Evolutionary conservation across 2,797 vertebrate species (phyloP), one percentile per base, ranked within the genome.

Genomic region (Sparidentex hasta): DNA sequence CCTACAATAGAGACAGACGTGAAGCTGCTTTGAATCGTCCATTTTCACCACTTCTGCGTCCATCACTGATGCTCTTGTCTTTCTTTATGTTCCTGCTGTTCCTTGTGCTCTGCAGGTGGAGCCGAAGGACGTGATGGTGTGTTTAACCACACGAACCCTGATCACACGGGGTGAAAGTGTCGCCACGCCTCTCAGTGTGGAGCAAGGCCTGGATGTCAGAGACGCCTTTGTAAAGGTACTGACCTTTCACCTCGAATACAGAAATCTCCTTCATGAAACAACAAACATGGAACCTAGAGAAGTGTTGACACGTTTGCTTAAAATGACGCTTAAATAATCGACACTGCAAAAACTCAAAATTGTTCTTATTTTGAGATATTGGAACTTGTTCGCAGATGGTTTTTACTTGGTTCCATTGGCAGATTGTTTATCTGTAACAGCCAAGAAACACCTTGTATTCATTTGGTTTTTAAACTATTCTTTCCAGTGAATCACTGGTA

Each of bases 91-190:
- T 8, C 46, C 14, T 27, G 0, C 23, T 1, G 2, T 33, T 61
- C 7, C 11, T 58, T 61, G 1, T 78, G 8, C 21, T 0, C n/a
- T 38, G 23, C 47, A 99, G 98, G 98, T 99, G 76, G 97, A 98
- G 7, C 93, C 96, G 9, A 96, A 97, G 71, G 96, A 98, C 0
- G 91, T 99, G 88, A 98, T 97, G 97, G 96, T 96, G 88, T 99
- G 98, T 89, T 94, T 99, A 87, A 99, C 97, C 57, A 98, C 97
- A 25, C 94, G 97, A 14, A 99, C 98, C 12, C 95, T 99, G 79
- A 99, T 99, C 94, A 99, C 98, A 0, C 96, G 97, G 0, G 98
- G 98, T 0, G 98, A 99, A 90, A 99, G 96, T 0, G 98, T 99
- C 20, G 96, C 96, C 66, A 99, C 97, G 0, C 98, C 97, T 0